A percentile compares a stretch with the other conserved stretches of the same genome.
These are phyloP conservation scores for Porites lobata DNA, from an alignment of 92 coral and sea anemone genomes.

Conservation along the genomic window DNA sequence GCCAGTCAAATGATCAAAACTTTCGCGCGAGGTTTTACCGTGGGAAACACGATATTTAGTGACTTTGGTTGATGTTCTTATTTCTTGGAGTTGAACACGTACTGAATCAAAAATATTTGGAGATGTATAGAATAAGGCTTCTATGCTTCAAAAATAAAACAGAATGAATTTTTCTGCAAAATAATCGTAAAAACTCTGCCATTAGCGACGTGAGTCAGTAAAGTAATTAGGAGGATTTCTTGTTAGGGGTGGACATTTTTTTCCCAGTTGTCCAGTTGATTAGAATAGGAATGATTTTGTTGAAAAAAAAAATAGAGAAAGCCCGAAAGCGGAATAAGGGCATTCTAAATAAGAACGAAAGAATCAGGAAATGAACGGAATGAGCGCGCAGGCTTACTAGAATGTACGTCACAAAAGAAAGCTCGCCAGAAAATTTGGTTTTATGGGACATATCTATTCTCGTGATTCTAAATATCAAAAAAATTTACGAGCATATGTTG, in stretches of 20 bases:
- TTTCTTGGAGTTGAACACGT: no score
- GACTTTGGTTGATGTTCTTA: no score
- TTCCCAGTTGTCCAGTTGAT: no score
- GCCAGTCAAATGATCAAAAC: background rate
- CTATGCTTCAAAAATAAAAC: no score
- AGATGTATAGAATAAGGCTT: no score
- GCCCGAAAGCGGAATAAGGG: background rate
- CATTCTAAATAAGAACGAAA: background rate
- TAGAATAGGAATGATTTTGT: background rate
- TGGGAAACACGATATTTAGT: background rate
- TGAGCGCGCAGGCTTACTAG: conserved; percentile 16
- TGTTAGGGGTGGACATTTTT: no score
- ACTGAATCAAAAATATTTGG: no score
- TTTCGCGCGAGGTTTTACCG: background rate
- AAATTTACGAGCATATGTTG: background rate
- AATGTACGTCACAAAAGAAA: conserved; percentile 28
- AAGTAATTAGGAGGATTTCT: no score
- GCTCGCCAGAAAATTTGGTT: background rate
- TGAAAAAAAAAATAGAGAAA: background rate
- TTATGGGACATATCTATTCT: background rate
- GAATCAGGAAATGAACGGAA: background rate
- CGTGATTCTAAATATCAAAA: background rate
- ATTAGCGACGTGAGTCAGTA: no score
- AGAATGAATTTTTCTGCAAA: no score
- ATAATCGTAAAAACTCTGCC: no score